Percentiles rank a stretch among this genome's conserved stretches.
Evolutionary conservation across 2,797 vertebrate genomes (phyloP).

Genomic region (Alauda arvensis): DNA sequence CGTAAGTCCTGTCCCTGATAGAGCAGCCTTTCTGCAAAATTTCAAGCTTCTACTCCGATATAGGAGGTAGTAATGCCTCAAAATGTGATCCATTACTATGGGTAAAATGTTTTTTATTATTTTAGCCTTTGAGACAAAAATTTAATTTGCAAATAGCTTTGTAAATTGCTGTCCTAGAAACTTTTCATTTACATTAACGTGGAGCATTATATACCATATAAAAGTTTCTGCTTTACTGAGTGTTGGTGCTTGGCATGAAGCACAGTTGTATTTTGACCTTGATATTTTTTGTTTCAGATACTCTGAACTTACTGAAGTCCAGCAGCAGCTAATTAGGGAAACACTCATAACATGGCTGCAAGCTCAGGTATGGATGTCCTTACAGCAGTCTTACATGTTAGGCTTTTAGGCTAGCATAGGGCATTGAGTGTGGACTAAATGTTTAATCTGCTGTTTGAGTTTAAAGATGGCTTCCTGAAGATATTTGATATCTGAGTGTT

Average conservation of each 20-base stretch:
- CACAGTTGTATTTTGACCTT: neutral
- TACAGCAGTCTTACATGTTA: neutral
- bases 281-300: conserved; percentile 78
- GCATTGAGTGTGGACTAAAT: neutral
- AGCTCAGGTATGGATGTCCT: conserved; percentile 78
- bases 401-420: neutral
- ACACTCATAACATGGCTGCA: conserved; percentile 96
- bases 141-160: neutral
- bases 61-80: neutral
- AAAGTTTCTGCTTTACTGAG: neutral
- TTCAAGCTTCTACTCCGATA: neutral
- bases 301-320: conserved; percentile 80
- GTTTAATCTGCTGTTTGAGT: neutral
- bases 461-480: neutral
- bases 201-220: neutral
- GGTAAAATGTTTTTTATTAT: neutral
- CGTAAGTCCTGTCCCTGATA: neutral
- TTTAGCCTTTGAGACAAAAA: neutral
- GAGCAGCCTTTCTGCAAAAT: neutral
- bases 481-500: neutral
- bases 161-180: neutral
- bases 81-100: neutral
- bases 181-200: neutral
- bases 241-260: neutral
- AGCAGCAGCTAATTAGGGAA: conserved; percentile 94